These are phyloP conservation scores for Punctoribates punctum DNA, from an alignment of 2,888 invertebrate species.

Conservation along the genomic window DNA sequence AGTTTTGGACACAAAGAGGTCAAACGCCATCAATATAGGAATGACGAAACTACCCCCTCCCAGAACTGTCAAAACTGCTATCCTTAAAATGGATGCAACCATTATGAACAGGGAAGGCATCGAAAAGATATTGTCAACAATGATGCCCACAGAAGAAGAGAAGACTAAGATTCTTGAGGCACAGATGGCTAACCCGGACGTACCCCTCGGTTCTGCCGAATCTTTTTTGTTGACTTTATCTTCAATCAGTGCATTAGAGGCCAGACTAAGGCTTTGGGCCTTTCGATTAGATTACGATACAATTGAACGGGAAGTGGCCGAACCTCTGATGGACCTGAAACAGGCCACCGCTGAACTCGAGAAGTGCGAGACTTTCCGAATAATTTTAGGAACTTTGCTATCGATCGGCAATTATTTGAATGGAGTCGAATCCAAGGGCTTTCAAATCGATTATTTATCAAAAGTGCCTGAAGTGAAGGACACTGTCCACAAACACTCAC, in stretches of 20 bases:
- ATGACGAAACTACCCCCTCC: conserved; percentile 98
- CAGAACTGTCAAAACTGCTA: conserved; percentile 96
- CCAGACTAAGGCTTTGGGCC: conserved; percentile 84
- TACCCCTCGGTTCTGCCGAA: conserved; percentile 91
- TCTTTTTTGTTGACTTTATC: conserved; percentile 95
- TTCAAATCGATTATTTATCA: conserved; percentile 92
- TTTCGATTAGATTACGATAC: conserved; percentile 98
- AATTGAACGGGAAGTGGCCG: conserved; percentile 94
- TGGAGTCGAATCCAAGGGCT: conserved; percentile 84
- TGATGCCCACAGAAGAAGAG: conserved; percentile 97
- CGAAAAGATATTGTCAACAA: conserved; percentile 81
- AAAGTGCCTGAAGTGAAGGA: conserved; percentile 96
- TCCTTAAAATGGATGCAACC: conserved; percentile 97
- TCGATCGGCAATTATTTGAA: conserved; percentile 96
- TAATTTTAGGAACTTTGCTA: conserved; percentile 85
- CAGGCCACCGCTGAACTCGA: conserved; percentile 88
- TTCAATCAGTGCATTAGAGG: conserved; percentile 89
- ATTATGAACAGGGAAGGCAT: conserved; percentile 92
- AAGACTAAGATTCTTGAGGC: conserved; percentile 93
- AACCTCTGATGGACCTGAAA: conserved; percentile 97
- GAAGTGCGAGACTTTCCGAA: conserved; percentile 88
- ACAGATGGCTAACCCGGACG: conserved; percentile 82
- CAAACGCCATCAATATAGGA: conserved; percentile 98
- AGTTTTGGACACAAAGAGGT: conserved; percentile 92
- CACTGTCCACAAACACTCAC: conserved; percentile 96